phyloP scores from a whole-genome alignment of 23 tunicate genomes.

The Oikopleura dioica region DNA sequence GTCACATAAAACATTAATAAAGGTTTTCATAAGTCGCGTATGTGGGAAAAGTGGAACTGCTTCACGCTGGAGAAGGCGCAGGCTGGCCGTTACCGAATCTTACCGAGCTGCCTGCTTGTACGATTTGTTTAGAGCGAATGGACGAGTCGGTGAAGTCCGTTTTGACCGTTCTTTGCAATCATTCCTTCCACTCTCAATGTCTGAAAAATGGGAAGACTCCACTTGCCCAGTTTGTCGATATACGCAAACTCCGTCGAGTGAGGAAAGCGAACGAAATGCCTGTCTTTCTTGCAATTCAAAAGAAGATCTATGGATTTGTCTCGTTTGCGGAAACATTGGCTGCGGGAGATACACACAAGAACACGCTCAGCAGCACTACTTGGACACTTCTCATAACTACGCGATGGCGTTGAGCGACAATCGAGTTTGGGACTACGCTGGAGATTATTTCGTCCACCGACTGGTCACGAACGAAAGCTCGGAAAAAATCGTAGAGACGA shows the following conservation, averaged over 20 bases:
- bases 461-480: conserved; percentile 58
- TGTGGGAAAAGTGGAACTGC: conserved; percentile 63
- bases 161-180: conserved; percentile 77
- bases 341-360: conserved; percentile 84
- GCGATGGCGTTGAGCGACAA: conserved; percentile 86
- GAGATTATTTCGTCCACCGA: conserved; percentile 98
- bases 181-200: conserved; percentile 77
- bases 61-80: conserved; percentile 16
- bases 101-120: conserved; percentile 83
- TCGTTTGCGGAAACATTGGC: conserved; percentile 80
- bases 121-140: conserved; percentile 88
- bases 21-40: conserved; percentile 25
- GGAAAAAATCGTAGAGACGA: conserved; percentile 69
- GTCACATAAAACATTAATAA: background rate
- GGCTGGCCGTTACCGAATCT: conserved; percentile 18
- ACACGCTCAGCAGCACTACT: conserved; percentile 70
- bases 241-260: conserved; percentile 40
- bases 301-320: conserved; percentile 93
- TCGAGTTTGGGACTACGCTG: conserved; percentile 98
- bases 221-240: conserved; percentile 96
- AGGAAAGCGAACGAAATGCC: conserved; percentile 34
- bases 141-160: conserved; percentile 82
- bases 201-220: conserved; percentile 71
- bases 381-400: conserved; percentile 78
- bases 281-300: conserved; percentile 45